These are phyloP conservation scores for Spicauda simplicius DNA, from an alignment of 2,888 invertebrate genomes.

Conservation along the genomic window DNA sequence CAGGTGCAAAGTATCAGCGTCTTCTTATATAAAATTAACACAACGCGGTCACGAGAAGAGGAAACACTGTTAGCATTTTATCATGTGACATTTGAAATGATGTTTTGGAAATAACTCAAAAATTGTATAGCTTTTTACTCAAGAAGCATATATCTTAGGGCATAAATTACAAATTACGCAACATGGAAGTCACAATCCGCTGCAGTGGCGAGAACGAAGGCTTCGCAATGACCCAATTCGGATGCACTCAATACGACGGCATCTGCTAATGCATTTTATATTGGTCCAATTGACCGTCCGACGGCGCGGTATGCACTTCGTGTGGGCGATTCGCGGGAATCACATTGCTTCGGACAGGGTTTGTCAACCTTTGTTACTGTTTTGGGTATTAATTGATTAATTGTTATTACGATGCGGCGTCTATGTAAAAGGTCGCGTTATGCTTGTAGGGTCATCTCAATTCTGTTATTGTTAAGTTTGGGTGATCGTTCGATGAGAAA, in stretches of 20 bases:
- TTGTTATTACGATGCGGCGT: background rate
- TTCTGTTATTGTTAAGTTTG: too few relatives aligned
- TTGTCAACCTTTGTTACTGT: constrained; percentile 24
- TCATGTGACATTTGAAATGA: too few relatives aligned
- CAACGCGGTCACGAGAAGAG: too few relatives aligned
- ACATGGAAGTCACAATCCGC: constrained; percentile 28
- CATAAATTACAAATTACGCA: constrained; percentile 7
- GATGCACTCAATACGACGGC: constrained; percentile 68
- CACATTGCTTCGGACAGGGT: constrained; percentile 15
- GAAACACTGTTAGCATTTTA: too few relatives aligned
- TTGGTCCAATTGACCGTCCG: constrained; percentile 81
- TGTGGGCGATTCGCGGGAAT: constrained; percentile 82
- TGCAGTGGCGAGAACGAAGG: constrained; percentile 44
- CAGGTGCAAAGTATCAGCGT: too few relatives aligned
- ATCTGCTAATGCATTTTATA: constrained; percentile 84
- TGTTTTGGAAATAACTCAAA: too few relatives aligned
- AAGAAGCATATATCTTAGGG: background rate
- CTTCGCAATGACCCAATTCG: constrained; percentile 70
- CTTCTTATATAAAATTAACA: too few relatives aligned
- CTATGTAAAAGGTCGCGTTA: too few relatives aligned
- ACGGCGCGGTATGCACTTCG: constrained; percentile 78
- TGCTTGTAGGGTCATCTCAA: too few relatives aligned
- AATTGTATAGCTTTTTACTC: background rate
- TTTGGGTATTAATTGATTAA: constrained; percentile 22
- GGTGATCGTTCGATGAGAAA: too few relatives aligned